Conservation (phyloP, 2,113 vertebrate genomes). For the Ornithorhynchus anatinus region DNA sequence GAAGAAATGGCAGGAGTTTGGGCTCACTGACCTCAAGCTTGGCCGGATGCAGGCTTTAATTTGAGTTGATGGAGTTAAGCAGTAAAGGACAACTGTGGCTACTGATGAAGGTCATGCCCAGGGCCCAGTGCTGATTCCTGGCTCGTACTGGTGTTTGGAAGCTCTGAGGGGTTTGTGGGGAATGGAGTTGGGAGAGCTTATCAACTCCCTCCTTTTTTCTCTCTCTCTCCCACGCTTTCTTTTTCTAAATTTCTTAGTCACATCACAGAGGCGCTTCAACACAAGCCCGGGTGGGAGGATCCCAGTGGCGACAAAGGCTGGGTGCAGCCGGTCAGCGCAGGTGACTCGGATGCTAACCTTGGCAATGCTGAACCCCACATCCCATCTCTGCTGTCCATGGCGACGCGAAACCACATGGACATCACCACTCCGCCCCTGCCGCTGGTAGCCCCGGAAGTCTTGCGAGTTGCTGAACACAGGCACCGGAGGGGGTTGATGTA, state of each 20-base stretch:
- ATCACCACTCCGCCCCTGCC: conserved; percentile 91
- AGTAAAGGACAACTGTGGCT: background rate
- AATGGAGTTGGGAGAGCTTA: conserved; percentile 6
- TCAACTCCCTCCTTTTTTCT: background rate
- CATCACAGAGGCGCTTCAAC: conserved; percentile 75
- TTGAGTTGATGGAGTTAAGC: conserved; percentile 6
- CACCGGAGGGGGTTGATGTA: conserved; percentile 92
- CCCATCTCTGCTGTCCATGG: conserved; percentile 91
- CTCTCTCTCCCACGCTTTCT: conserved; percentile 4
- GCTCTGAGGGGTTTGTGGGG: background rate
- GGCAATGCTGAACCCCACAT: conserved; percentile 82
- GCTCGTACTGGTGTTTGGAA: background rate
- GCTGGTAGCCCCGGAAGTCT: conserved; percentile 87
- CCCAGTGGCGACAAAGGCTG: conserved; percentile 55
- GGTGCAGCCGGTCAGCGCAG: conserved; percentile 54
- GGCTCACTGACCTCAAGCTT: no score
- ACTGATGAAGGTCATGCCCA: background rate
- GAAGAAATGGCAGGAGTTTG: no score
- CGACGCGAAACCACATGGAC: conserved; percentile 91
- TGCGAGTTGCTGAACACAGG: conserved; percentile 89
- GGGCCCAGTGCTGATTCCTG: background rate
- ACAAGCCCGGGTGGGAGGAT: conserved; percentile 79
- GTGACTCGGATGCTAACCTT: conserved; percentile 69
- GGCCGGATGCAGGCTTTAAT: no score
- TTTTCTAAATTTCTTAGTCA: conserved; percentile 68